These are phyloP conservation scores for Trididemnum nubilum DNA, from an alignment of 23 tunicate genomes.

Conservation along the genomic window DNA sequence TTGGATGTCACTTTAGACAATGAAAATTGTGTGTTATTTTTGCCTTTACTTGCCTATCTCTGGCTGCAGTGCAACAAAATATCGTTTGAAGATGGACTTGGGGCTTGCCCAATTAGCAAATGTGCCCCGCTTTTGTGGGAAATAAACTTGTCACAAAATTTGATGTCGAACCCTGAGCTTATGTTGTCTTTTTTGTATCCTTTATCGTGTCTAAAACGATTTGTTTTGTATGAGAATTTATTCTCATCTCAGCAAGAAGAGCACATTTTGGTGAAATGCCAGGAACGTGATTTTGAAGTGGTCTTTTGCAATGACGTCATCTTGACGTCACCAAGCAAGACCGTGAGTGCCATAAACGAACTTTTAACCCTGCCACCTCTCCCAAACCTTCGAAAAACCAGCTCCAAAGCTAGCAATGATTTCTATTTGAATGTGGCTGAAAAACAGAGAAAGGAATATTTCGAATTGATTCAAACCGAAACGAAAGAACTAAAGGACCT, in stretches of 20 bases:
- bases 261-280: neutral
- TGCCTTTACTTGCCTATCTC: conserved; percentile 24
- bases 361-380: neutral
- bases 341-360: neutral
- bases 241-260: conserved; percentile 34
- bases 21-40: neutral
- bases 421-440: neutral
- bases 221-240: conserved; percentile 43
- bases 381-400: neutral
- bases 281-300: neutral
- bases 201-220: conserved; percentile 22
- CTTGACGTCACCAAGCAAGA: neutral
- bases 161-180: conserved; percentile 29
- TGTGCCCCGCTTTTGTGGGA: conserved; percentile 9
- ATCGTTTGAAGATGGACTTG: neutral
- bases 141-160: conserved; percentile 39
- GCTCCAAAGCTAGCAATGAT: neutral
- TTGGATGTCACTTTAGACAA: conserved; percentile 13
- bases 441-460: neutral
- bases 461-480: conserved; percentile 4
- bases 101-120: neutral
- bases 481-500: conserved; percentile 17
- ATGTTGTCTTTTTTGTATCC: neutral
- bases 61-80: conserved; percentile 35
- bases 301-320: conserved; percentile 1